phyloP scores from a whole-genome alignment of 2,113 vertebrate genomes.

The Diadophis punctatus region DNA sequence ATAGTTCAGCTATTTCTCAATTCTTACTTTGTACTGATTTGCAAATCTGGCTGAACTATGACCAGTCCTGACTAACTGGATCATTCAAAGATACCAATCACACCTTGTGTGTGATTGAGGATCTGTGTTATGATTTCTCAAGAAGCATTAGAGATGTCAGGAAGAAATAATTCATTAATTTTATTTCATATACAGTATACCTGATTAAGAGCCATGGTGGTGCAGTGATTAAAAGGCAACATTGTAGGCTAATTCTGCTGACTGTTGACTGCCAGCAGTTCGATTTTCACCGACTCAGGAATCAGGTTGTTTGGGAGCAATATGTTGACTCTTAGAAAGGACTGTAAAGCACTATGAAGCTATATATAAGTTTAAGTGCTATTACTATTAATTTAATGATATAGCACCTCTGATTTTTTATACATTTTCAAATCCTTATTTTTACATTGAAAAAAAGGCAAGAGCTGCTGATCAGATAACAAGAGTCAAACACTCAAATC shows the following conservation, averaged over 20 bases:
- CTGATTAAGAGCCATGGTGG: not conserved
- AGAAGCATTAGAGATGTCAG: not conserved
- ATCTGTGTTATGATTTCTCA: not conserved
- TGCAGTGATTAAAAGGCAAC: too few species aligned
- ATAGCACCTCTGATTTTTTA: not conserved
- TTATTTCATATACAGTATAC: not conserved
- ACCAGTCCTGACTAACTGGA: not conserved
- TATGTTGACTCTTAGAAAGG: too few species aligned
- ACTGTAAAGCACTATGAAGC: too few species aligned
- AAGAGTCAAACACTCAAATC: not conserved
- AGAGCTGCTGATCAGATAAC: not conserved
- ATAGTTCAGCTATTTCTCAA: not conserved
- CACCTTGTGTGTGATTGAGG: not conserved
- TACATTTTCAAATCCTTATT: not conserved
- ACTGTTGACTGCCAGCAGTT: too few species aligned
- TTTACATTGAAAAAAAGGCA: not conserved
- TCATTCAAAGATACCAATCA: not conserved
- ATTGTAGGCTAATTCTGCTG: too few species aligned
- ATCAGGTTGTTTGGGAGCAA: too few species aligned
- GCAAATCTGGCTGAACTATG: not conserved
- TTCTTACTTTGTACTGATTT: not conserved
- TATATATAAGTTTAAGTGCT: too few species aligned
- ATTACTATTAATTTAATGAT: not conserved
- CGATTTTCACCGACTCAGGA: too few species aligned
- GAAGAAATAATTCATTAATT: not conserved